Evolutionary conservation across 1,140 invertebrate species (phyloP).

Genomic region (Gerris buenoi): DNA sequence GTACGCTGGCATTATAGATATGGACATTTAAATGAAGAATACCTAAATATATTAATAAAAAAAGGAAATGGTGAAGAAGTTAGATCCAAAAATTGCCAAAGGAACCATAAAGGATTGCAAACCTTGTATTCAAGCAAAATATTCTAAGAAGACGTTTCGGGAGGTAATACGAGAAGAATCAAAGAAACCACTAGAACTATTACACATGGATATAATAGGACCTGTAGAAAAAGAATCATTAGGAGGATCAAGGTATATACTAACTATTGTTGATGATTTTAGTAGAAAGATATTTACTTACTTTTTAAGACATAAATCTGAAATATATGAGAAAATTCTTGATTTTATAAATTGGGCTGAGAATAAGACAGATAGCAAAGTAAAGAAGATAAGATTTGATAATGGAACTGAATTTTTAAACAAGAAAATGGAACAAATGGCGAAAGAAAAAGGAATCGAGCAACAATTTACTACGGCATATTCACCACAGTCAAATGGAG

Average conservation of each 20-base stretch:
- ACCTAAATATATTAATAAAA: neutral
- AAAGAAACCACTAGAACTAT: neutral
- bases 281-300: slow-evolving; percentile 16
- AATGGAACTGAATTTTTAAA: slow-evolving; percentile 25
- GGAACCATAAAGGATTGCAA: neutral
- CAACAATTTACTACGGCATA: slow-evolving; percentile 21
- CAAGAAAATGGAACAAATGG: slow-evolving; percentile 21
- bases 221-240: neutral
- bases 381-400: slow-evolving; percentile 22
- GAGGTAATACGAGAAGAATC: neutral
- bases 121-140: neutral
- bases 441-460: slow-evolving; percentile 20
- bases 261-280: slow-evolving; percentile 30
- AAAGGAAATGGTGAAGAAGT: neutral
- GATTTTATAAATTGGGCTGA: slow-evolving; percentile 19
- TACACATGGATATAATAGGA: neutral
- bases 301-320: slow-evolving; percentile 20
- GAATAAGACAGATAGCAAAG: slow-evolving; percentile 17
- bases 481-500: slow-evolving; percentile 29
- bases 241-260: slow-evolving; percentile 22
- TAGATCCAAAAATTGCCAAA: neutral
- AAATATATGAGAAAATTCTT: slow-evolving; percentile 25
- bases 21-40: neutral
- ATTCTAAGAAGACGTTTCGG: neutral
- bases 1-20: neutral